These are phyloP conservation scores for Sylvietta virens DNA, from an alignment of 2,113 vertebrate species.

Conservation along the genomic window DNA sequence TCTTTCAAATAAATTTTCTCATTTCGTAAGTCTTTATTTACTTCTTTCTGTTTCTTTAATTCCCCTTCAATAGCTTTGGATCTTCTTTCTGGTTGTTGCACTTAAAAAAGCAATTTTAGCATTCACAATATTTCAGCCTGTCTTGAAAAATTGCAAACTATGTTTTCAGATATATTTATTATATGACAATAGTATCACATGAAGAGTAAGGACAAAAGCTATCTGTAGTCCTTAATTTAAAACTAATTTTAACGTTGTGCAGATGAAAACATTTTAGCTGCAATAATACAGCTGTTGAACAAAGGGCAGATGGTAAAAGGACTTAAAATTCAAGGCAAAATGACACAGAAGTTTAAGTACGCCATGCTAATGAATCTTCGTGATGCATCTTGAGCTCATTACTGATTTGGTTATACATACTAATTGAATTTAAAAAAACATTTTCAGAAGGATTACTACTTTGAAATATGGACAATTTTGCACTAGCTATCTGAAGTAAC, in stretches of 20 bases:
- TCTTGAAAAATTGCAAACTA: not conserved
- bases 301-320: constrained; percentile 67
- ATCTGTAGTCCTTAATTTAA: constrained; percentile 46
- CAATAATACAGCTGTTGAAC: constrained; percentile 69
- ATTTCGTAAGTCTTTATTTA: constrained; percentile 74
- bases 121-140: not conserved
- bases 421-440: constrained; percentile 1
- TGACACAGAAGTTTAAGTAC: constrained; percentile 53
- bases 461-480: not conserved
- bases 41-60: constrained; percentile 73
- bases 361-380: constrained; percentile 31
- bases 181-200: constrained; percentile 26
- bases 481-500: not conserved
- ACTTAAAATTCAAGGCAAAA: constrained; percentile 62
- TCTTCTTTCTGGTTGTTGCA: constrained; percentile 78
- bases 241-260: constrained; percentile 43
- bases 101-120: constrained; percentile 63
- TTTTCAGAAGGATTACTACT: not conserved
- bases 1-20: constrained; percentile 73
- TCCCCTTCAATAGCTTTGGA: constrained; percentile 76
- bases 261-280: constrained; percentile 60
- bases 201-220: constrained; percentile 60
- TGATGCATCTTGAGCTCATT: constrained; percentile 28
- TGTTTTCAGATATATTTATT: constrained; percentile 29
- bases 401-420: constrained; percentile 20